These are phyloP conservation scores for Phenganax stokvisi DNA, from an alignment of 92 coral and sea anemone genomes.

Conservation along the genomic window DNA sequence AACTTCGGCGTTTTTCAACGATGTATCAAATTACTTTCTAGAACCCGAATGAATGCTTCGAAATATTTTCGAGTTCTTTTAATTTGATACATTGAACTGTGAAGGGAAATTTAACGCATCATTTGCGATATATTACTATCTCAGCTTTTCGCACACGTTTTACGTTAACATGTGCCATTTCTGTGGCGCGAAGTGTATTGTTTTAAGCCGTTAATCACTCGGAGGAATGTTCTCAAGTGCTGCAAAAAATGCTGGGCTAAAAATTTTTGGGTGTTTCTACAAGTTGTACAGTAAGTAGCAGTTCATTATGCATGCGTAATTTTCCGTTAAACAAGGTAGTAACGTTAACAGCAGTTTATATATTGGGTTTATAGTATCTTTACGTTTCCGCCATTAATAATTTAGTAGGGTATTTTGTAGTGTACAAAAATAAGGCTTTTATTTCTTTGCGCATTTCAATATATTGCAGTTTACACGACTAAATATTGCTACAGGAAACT, in stretches of 20 bases:
- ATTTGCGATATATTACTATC: background rate
- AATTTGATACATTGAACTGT: background rate
- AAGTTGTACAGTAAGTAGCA: background rate
- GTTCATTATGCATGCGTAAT: slow-evolving; percentile 3
- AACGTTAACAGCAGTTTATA: background rate
- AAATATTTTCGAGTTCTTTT: background rate
- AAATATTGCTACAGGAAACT: background rate
- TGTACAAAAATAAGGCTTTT: background rate
- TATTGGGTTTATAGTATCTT: slow-evolving; percentile 11
- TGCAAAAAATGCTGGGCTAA: background rate
- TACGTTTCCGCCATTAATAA: slow-evolving; percentile 8
- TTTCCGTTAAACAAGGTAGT: slow-evolving; percentile 1
- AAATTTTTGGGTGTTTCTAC: background rate
- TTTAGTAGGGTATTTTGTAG: slow-evolving; percentile 1
- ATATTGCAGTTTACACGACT: no score
- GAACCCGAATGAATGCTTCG: background rate
- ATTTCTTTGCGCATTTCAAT: background rate
- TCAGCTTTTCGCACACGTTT: background rate
- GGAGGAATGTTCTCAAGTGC: slow-evolving; percentile 5
- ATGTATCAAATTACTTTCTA: slow-evolving; percentile 17
- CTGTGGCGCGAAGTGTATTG: background rate
- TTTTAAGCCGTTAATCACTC: background rate
- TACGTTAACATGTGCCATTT: background rate
- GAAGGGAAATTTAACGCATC: slow-evolving; percentile 5
- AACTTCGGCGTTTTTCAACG: background rate